phyloP scores from a whole-genome alignment of 1,140 invertebrate species.

The Capitella teleta region DNA sequence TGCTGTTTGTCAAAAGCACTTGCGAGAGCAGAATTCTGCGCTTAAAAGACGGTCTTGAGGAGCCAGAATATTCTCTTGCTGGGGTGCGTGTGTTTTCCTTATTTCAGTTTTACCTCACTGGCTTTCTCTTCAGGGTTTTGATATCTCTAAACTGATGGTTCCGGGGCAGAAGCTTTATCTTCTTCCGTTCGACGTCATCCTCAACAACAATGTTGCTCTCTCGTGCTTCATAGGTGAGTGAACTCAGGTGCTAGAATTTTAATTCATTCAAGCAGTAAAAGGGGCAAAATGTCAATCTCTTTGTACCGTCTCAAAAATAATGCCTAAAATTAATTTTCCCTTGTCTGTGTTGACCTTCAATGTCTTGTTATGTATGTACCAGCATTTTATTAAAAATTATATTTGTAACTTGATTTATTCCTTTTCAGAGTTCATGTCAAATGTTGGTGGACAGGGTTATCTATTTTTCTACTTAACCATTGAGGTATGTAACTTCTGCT shows the following conservation, averaged over 20 bases:
- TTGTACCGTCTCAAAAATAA: too few relatives aligned
- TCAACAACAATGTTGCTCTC: constrained; percentile 67
- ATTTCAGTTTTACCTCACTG: neutral
- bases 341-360: too few relatives aligned
- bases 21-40: constrained; percentile 56
- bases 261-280: neutral
- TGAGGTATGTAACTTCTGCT: constrained; percentile 57
- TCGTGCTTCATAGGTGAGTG: constrained; percentile 59
- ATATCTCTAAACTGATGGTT: constrained; percentile 32
- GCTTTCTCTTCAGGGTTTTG: neutral
- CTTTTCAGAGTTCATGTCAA: constrained; percentile 58
- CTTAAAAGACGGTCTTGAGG: constrained; percentile 38
- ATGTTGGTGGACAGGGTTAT: constrained; percentile 60
- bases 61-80: constrained; percentile 27
- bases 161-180: constrained; percentile 54
- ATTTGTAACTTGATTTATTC: neutral
- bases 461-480: constrained; percentile 74
- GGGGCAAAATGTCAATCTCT: neutral
- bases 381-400: too few relatives aligned
- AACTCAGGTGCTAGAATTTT: neutral
- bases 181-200: constrained; percentile 62
- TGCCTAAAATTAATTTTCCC: too few relatives aligned
- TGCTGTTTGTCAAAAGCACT: constrained; percentile 67
- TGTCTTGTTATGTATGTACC: too few relatives aligned
- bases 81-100: neutral